These are phyloP conservation scores for Clarias platycephalus DNA, from an alignment of 2,797 vertebrate species.

Conservation along the genomic window DNA sequence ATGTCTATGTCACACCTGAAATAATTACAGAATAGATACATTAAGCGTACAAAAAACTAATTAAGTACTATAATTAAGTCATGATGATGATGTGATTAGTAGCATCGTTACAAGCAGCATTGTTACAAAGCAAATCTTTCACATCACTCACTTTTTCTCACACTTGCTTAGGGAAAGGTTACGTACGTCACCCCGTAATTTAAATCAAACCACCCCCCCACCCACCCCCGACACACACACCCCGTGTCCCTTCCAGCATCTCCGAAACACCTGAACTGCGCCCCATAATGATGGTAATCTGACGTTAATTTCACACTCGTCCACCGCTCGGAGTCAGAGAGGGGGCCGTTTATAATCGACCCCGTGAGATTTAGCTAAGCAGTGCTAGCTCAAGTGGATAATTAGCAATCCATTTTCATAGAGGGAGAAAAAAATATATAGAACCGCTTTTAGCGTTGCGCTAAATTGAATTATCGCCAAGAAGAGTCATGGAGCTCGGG, in stretches of 20 bases:
- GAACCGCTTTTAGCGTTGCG: neutral
- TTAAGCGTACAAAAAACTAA: neutral
- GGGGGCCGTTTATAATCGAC: slow-evolving; percentile 26
- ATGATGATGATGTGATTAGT: neutral
- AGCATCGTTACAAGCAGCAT: neutral
- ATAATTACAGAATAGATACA: neutral
- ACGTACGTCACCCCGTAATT: neutral
- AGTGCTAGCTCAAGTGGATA: slow-evolving; percentile 28
- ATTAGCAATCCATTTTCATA: slow-evolving; percentile 35
- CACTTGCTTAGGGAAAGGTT: neutral
- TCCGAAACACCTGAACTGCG: neutral
- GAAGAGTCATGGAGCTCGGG: neutral
- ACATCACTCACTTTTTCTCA: neutral
- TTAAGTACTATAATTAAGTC: no score
- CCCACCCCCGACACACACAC: no score
- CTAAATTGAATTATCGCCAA: slow-evolving; percentile 16
- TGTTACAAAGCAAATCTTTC: neutral
- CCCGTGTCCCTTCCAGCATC: neutral
- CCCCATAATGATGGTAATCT: slow-evolving; percentile 10
- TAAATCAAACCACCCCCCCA: neutral
- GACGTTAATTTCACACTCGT: slow-evolving; percentile 14
- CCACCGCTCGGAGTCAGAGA: slow-evolving; percentile 7
- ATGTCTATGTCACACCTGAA: neutral
- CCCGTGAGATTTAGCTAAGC: neutral
- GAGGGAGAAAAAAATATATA: neutral